Percentiles rank a stretch among this genome's conserved stretches.
phyloP scores from a whole-genome alignment of 2,888 invertebrate genomes.

The Sussaba pulchella region DNA sequence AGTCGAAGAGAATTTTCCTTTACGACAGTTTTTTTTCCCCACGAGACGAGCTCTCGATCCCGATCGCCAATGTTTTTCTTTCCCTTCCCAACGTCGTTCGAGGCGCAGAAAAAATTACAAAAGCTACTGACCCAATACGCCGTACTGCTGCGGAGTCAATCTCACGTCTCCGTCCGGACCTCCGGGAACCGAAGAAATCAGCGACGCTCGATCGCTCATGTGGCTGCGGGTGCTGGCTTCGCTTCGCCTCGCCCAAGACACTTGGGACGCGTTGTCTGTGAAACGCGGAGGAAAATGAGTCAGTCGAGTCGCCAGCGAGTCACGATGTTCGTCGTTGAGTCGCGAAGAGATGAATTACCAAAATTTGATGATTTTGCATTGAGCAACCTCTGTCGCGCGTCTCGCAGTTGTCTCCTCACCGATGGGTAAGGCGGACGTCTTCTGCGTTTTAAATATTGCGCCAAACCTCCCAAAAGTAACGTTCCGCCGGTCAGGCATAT shows the following conservation, averaged over 20 bases:
- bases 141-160: conserved; percentile 94
- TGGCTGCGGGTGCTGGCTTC: conserved; percentile 82
- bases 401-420: conserved; percentile 77
- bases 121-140: conserved; percentile 93
- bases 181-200: conserved; percentile 82
- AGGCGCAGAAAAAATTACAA: conserved; percentile 38
- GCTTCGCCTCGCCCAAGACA: conserved; percentile 82
- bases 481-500: conserved; percentile 92
- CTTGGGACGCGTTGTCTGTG: conserved; percentile 81
- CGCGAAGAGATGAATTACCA: conserved; percentile 74
- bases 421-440: conserved; percentile 80
- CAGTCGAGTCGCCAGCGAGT: no score
- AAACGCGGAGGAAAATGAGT: conserved; percentile 9
- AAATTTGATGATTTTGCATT: conserved; percentile 81
- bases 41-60: not conserved
- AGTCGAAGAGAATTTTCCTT: conserved; percentile 27
- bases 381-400: conserved; percentile 79
- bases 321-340: no score
- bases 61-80: not conserved
- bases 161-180: conserved; percentile 87
- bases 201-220: conserved; percentile 81
- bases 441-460: conserved; percentile 91
- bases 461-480: conserved; percentile 92
- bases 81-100: not conserved
- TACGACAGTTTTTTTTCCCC: not conserved